These are phyloP conservation scores for Hydrotaea cyrtoneurina DNA, from an alignment of 2,888 invertebrate species.

Conservation along the genomic window DNA sequence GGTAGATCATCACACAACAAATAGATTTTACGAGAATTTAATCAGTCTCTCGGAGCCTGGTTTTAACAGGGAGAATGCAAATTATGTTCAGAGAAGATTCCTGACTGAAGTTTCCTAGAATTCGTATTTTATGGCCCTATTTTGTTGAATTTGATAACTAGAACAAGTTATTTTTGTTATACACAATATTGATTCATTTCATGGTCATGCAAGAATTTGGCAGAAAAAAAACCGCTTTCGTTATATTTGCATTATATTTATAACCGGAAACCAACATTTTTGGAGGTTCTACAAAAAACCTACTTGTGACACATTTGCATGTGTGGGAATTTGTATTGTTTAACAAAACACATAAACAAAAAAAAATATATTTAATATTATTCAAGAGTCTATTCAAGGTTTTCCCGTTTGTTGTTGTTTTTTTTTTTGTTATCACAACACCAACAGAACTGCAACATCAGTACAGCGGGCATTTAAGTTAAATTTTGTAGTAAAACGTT, in stretches of 20 bases:
- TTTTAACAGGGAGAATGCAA: too few relatives aligned
- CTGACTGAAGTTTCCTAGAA: too few relatives aligned
- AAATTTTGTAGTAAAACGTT: constrained; percentile 63
- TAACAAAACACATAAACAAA: background rate
- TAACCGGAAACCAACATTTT: constrained; percentile 9
- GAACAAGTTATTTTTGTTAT: background rate
- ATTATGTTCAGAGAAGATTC: too few relatives aligned
- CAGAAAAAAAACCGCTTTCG: background rate
- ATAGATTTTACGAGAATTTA: too few relatives aligned
- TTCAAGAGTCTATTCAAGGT: constrained; percentile 32
- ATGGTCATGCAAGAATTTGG: background rate
- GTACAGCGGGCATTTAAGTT: constrained; percentile 46
- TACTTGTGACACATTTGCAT: background rate
- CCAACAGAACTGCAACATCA: background rate
- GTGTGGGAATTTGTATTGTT: background rate
- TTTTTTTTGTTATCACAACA: background rate
- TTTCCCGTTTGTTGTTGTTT: background rate
- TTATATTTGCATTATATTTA: constrained; percentile 12
- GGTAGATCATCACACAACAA: too few relatives aligned
- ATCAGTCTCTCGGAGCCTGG: too few relatives aligned
- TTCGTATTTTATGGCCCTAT: background rate
- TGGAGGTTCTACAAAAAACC: background rate
- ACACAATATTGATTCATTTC: background rate
- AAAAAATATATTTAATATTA: constrained; percentile 1
- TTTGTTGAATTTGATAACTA: background rate